phyloP scores from a whole-genome alignment of 2,113 vertebrate genomes.

The Apus apus region DNA sequence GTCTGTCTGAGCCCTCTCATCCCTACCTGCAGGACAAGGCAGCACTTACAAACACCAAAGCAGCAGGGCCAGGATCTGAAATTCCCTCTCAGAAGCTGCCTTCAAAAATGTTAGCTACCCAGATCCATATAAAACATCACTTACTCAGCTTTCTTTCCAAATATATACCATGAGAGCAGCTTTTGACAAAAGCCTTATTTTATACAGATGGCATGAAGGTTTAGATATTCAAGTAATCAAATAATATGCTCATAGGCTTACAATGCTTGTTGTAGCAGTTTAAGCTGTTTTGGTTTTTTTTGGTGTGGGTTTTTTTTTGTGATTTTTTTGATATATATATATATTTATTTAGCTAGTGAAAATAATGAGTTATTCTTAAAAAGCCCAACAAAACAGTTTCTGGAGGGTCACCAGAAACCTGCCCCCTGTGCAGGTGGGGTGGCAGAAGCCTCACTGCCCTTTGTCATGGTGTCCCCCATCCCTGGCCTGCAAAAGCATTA shows the following conservation, averaged over 20 bases:
- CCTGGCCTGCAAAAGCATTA: background rate
- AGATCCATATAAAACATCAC: background rate
- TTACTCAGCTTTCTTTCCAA: background rate
- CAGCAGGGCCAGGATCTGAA: fast-evolving
- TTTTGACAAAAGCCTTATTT: background rate
- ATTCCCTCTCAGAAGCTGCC: background rate
- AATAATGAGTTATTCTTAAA: background rate
- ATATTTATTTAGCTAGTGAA: background rate
- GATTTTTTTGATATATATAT: no score
- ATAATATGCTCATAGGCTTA: background rate
- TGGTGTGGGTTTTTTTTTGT: no score
- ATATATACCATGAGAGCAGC: background rate
- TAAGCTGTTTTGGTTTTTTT: background rate
- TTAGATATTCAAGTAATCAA: background rate
- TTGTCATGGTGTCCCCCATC: background rate
- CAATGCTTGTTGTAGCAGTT: background rate
- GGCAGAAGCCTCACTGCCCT: background rate
- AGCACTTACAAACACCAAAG: background rate
- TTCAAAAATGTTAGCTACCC: background rate
- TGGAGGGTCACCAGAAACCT: background rate
- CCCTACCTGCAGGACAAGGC: no score
- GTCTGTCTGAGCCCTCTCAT: background rate
- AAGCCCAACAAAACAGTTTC: background rate
- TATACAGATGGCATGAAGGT: background rate
- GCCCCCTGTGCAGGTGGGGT: background rate